phyloP scores from a whole-genome alignment of 2,113 vertebrate species.

The Tenebrosternarchus preto region DNA sequence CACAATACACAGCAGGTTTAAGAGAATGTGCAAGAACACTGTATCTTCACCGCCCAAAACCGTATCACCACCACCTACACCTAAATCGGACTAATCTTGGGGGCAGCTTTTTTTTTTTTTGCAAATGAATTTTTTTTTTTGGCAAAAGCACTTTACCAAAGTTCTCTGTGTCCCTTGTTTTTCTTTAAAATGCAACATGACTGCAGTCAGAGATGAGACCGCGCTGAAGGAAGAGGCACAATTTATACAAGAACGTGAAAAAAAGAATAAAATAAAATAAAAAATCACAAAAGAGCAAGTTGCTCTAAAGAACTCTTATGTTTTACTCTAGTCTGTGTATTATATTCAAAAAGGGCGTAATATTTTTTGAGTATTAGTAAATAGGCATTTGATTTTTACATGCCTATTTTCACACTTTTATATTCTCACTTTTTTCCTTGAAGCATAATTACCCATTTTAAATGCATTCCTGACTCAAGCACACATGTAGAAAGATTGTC shows the following conservation, averaged over 20 bases:
- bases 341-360: not conserved
- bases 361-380: slow-evolving; percentile 1
- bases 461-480: slow-evolving; percentile 32
- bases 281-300: not conserved
- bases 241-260: slow-evolving; percentile 48
- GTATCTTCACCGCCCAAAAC: too few species aligned
- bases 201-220: slow-evolving; percentile 68
- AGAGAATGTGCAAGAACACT: slow-evolving; percentile 58
- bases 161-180: not conserved
- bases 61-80: slow-evolving; percentile 68
- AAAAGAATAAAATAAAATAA: slow-evolving; percentile 5
- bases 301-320: too few species aligned
- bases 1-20: slow-evolving; percentile 25
- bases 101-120: slow-evolving; percentile 61
- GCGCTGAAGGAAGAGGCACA: slow-evolving; percentile 68
- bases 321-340: not conserved
- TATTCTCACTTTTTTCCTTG: not conserved
- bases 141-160: slow-evolving; percentile 49
- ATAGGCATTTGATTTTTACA: not conserved
- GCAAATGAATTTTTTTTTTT: slow-evolving; percentile 58
- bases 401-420: not conserved
- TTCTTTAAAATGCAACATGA: slow-evolving; percentile 34
- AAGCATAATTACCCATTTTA: not conserved
- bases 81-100: slow-evolving; percentile 27
- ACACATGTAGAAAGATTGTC: slow-evolving; percentile 71